Evolutionary conservation across 2,797 vertebrate species (phyloP), one percentile per base, ranked within the genome.

Genomic region (Mus minutoides): DNA sequence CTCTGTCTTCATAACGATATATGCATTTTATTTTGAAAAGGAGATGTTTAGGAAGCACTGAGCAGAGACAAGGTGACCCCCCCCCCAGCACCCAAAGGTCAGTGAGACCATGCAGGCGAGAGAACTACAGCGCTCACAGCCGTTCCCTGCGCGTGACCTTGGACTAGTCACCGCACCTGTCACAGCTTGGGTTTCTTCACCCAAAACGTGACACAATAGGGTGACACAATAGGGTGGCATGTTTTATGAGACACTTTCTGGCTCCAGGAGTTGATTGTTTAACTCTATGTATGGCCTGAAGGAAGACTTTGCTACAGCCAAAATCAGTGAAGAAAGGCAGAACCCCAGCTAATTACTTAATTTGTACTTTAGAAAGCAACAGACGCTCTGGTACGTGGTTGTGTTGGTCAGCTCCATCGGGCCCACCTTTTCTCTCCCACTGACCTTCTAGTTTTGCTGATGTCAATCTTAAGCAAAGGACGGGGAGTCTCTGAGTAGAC

Each of bases 81-180:
- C 34, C 82, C 43, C n/a, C 31, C 37, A 43, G 10, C 85, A 67
- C 93, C 78, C 85, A 88, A 69, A 94, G 84, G 77, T 92, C 90
- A 79, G 40, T 58, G n/a, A 77, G 82, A 84, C 43, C 76, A 43
- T 3, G 52, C 58, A 69, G 67, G 75, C 22, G 11, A 76, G 14
- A 76, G 77, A 77, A 46, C 77, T 10, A 86, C 64, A 37, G 54
- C 46, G 60, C 84, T 64, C 6, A 43, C 52, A 77, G 54, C 37
- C 40, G 52, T 87, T 49, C 13, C 71, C 52, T 0, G 26, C 2
- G 31, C 2, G 31, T 52, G 92, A 95, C 96, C 96, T 95, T 95
- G 85, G 83, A 78, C 37, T n/a, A 82, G 93, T 97, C 94, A 91
- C 49, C 21, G 54, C 80, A 69, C 78, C 43, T 31, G 67, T 31